Percentiles rank a stretch among this genome's conserved stretches.
phyloP scores from a whole-genome alignment of 2,113 vertebrate species.

The Ascaphus truei region DNA sequence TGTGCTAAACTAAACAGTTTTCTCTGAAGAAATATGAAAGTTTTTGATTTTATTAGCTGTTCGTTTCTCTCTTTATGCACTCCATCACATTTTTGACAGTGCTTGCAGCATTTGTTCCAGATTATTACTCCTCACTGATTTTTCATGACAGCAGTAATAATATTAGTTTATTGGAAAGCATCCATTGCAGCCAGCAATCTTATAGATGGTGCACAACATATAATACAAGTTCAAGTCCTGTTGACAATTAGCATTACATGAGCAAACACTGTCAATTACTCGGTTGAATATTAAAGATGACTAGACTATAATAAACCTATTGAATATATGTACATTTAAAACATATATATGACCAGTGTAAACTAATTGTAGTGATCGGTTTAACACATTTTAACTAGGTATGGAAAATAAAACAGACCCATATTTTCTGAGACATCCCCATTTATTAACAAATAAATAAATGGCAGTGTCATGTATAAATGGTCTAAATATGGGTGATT shows the following conservation, averaged over 20 bases:
- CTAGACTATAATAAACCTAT: neutral
- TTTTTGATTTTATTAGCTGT: slow-evolving; percentile 2
- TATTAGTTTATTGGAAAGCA: slow-evolving; percentile 24
- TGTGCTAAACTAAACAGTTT: no score
- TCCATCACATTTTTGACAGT: slow-evolving; percentile 18
- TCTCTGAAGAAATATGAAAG: neutral
- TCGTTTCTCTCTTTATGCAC: neutral
- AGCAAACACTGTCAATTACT: neutral
- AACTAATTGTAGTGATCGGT: no score
- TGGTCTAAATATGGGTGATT: no score
- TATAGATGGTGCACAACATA: neutral
- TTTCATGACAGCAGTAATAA: slow-evolving; percentile 18
- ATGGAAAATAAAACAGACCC: no score
- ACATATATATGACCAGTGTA: no score
- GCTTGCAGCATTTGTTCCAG: slow-evolving; percentile 27
- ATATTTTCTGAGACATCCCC: no score
- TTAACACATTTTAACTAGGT: no score
- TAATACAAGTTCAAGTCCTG: neutral
- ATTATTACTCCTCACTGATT: slow-evolving; percentile 16
- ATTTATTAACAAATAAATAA: no score
- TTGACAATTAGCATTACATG: neutral
- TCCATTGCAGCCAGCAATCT: neutral
- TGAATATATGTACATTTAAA: no score
- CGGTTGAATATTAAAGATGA: neutral
- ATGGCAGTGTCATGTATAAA: no score